These are phyloP conservation scores for Mnemiopsis leidyi DNA, from an alignment of 37 sponge, comb jelly and placozoan genomes.

Conservation along the genomic window DNA sequence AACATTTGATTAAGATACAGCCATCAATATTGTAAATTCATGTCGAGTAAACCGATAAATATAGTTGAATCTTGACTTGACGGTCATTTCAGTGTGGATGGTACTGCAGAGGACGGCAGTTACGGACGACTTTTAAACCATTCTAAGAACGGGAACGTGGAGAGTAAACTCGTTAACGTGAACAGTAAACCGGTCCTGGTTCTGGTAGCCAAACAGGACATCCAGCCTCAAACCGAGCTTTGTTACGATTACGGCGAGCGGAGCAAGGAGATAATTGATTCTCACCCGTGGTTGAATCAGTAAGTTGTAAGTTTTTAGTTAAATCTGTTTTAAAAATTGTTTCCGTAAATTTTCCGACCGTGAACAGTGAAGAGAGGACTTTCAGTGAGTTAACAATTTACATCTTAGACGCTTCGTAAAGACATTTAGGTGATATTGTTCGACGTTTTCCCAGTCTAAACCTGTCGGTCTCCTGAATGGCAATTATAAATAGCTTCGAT, in stretches of 20 bases:
- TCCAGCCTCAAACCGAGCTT: conserved; percentile 27
- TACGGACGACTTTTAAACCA: conserved; percentile 57
- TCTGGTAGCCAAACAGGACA: conserved; percentile 28
- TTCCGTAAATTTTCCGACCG: not conserved
- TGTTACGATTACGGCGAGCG: conserved; percentile 57
- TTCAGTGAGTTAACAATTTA: no score
- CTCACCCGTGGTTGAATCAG: conserved; percentile 84
- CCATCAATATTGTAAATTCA: no score
- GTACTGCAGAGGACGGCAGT: conserved; percentile 65
- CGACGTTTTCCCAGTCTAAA: no score
- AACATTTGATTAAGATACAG: no score
- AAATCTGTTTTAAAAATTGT: not conserved
- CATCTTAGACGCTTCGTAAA: no score
- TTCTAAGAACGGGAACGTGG: conserved; percentile 47
- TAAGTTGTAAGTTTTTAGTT: not conserved
- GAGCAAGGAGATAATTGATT: conserved; percentile 67
- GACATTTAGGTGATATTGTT: no score
- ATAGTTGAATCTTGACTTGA: no score
- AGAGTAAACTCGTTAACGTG: conserved; percentile 36
- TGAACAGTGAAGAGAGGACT: no score
- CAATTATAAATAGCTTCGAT: no score
- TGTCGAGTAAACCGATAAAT: no score
- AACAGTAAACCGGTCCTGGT: conserved; percentile 38
- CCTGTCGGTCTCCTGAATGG: no score
- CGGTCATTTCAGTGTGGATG: conserved; percentile 62